A percentile compares a stretch with the other conserved stretches of the same genome.
Evolutionary conservation across 1,140 invertebrate species (phyloP).

Genomic region (Akabosia matsudoensis): DNA sequence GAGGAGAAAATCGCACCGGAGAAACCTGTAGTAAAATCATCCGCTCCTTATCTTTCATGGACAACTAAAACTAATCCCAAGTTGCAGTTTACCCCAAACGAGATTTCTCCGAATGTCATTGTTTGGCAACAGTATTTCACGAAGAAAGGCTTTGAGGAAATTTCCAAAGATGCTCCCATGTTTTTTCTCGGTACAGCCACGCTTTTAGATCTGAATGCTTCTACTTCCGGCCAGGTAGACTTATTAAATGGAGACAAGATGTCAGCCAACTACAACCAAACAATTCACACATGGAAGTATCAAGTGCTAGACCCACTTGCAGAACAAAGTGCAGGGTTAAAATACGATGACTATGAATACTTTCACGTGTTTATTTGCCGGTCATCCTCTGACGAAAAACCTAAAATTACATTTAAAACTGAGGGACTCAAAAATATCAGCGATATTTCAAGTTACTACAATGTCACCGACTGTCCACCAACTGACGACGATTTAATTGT

Average conservation of each 20-base stretch:
- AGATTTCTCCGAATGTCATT: not conserved
- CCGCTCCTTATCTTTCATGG: slow-evolving; percentile 31
- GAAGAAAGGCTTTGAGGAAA: slow-evolving; percentile 31
- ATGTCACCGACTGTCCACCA: not conserved
- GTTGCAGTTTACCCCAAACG: slow-evolving; percentile 12
- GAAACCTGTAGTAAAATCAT: slow-evolving; percentile 7
- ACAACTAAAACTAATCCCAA: slow-evolving; percentile 28
- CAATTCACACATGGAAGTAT: slow-evolving; percentile 31
- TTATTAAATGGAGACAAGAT: not conserved
- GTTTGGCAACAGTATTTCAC: slow-evolving; percentile 29
- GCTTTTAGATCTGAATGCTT: slow-evolving; percentile 12
- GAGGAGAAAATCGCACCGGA: slow-evolving; percentile 32
- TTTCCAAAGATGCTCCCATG: slow-evolving; percentile 16
- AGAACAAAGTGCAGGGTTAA: slow-evolving; percentile 25
- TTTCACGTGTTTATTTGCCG: slow-evolving; percentile 30
- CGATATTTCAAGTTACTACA: not conserved
- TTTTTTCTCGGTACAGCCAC: slow-evolving; percentile 27
- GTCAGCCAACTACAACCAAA: not conserved
- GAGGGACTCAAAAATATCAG: not conserved
- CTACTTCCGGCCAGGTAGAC: not conserved
- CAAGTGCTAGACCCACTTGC: slow-evolving; percentile 21
- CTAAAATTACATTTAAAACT: not conserved
- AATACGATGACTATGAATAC: slow-evolving; percentile 19
- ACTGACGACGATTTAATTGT: not conserved
- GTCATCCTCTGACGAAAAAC: slow-evolving; percentile 22